Conservation (phyloP, 2,797 vertebrate species). For the Ctenopoma kingsleyae region DNA sequence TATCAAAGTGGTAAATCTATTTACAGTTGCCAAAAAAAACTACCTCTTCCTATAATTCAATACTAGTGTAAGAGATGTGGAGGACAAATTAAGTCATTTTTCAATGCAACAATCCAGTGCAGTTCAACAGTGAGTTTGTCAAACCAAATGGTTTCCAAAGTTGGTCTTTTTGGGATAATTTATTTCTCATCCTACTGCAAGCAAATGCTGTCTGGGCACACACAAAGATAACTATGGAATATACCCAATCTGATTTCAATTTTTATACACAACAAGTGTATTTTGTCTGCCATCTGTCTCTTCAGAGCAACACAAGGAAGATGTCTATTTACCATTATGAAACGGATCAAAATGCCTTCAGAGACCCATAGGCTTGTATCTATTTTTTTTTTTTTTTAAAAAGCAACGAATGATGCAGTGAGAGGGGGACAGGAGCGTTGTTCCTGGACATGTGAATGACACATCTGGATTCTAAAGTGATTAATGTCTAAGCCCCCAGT, state of each 20-base stretch:
- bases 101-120: neutral
- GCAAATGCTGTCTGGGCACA: neutral
- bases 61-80: neutral
- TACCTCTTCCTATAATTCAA: neutral
- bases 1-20: constrained; percentile 8
- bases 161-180: too few species aligned
- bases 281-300: neutral
- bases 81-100: neutral
- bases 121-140: neutral
- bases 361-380: too few species aligned
- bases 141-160: neutral
- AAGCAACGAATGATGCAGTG: constrained; percentile 1
- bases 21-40: neutral
- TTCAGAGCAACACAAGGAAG: neutral
- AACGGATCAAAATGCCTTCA: neutral
- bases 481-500: constrained; percentile 27
- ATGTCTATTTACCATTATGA: neutral
- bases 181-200: neutral
- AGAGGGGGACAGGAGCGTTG: constrained; percentile 4
- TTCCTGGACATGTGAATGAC: constrained; percentile 33
- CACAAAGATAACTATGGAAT: neutral
- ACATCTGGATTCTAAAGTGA: constrained; percentile 29
- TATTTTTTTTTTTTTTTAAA: too few species aligned
- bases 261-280: neutral
- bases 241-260: neutral